A percentile compares a stretch with the other conserved stretches of the same genome.
These are phyloP conservation scores for Odocoileus virginianus DNA, from an alignment of 2,113 vertebrate species.

Conservation along the genomic window DNA sequence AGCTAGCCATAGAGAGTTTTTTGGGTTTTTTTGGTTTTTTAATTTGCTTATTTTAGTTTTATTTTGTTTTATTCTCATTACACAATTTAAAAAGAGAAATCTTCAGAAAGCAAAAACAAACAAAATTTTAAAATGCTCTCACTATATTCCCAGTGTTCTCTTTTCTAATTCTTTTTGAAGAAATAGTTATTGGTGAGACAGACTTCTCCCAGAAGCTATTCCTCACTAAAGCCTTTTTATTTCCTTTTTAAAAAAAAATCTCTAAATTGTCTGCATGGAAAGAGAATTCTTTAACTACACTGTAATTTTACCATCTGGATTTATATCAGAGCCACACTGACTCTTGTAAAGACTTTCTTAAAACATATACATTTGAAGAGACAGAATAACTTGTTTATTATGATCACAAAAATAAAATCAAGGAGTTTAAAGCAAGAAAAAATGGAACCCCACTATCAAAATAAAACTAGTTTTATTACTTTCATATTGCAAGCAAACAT, in stretches of 20 bases:
- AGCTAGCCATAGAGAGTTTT: background rate
- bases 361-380: slow-evolving; percentile 20
- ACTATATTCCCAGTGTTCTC: background rate
- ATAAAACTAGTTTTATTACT: background rate
- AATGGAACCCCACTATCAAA: background rate
- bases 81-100: background rate
- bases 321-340: background rate
- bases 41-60: background rate
- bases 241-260: background rate
- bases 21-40: background rate
- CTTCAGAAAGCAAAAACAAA: slow-evolving; percentile 1
- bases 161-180: background rate
- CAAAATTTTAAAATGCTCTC: background rate
- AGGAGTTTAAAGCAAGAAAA: background rate
- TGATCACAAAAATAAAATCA: slow-evolving; percentile 1
- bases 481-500: background rate
- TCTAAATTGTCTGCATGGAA: background rate
- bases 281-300: background rate
- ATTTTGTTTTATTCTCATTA: background rate
- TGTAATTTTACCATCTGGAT: background rate
- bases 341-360: background rate
- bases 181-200: background rate
- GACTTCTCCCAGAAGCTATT: background rate
- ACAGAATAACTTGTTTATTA: background rate
- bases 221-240: background rate